These are phyloP conservation scores for Engraulis encrasicolus DNA, from an alignment of 2,113 vertebrate genomes.

Conservation along the genomic window DNA sequence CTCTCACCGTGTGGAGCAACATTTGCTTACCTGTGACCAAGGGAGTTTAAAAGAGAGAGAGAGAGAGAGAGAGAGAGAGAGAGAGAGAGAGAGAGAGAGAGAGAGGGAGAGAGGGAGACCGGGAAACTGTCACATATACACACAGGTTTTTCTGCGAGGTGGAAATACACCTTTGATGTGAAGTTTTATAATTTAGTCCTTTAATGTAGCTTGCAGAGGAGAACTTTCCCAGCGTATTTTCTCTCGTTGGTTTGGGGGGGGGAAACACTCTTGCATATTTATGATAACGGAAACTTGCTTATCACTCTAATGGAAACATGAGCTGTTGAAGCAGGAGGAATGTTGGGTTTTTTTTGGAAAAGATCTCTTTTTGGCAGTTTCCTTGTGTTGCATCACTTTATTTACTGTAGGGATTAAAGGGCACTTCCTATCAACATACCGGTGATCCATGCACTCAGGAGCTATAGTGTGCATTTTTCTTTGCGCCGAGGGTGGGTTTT, in stretches of 20 bases:
- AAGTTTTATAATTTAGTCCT: not conserved
- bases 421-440: constrained; percentile 42
- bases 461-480: not conserved
- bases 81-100: no score
- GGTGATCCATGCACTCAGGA: not conserved
- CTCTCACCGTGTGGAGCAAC: constrained; percentile 21
- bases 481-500: not conserved
- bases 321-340: not conserved
- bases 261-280: not conserved
- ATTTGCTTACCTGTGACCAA: not conserved
- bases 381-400: constrained; percentile 65
- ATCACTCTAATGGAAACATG: not conserved
- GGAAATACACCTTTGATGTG: not conserved
- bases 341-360: not conserved
- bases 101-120: no score
- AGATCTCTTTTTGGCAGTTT: not conserved
- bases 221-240: not conserved
- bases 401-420: constrained; percentile 57
- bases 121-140: not conserved
- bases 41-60: not conserved
- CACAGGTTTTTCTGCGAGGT: not conserved
- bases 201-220: not conserved
- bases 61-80: not conserved
- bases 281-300: not conserved
- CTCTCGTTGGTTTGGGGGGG: not conserved